Percentiles rank a stretch among this genome's conserved stretches.
These are phyloP conservation scores for Epinotia demarniana DNA, from an alignment of 2,888 invertebrate species.

Conservation along the genomic window DNA sequence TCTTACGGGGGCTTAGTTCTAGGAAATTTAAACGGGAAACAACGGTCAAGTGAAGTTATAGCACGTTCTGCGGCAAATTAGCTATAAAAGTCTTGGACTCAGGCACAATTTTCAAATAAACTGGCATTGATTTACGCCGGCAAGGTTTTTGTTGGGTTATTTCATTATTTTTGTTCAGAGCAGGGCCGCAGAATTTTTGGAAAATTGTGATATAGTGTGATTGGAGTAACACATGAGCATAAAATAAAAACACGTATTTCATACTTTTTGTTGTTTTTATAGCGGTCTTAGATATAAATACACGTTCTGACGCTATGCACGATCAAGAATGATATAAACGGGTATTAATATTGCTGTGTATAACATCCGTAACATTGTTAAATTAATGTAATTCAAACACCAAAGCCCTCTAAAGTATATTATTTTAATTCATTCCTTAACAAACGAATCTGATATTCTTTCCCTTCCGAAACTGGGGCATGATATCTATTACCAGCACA, in stretches of 20 bases:
- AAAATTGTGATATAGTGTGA: no score
- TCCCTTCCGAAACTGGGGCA: not conserved
- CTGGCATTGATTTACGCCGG: not conserved
- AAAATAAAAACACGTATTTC: no score
- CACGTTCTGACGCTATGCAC: no score
- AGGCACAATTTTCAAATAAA: not conserved
- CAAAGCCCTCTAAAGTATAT: not conserved
- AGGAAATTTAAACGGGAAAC: slow-evolving; percentile 1
- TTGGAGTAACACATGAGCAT: no score
- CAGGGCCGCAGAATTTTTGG: no score
- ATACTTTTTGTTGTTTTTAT: no score
- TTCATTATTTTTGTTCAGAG: no score
- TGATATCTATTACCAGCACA: slow-evolving; percentile 4
- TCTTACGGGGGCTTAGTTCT: slow-evolving; percentile 4
- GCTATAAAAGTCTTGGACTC: not conserved
- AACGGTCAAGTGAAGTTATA: not conserved
- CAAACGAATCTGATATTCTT: not conserved
- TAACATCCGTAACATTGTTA: not conserved
- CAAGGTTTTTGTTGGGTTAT: not conserved
- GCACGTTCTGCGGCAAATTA: not conserved
- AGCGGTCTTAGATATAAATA: no score
- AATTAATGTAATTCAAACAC: not conserved
- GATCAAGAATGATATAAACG: no score
- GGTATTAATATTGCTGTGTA: no score
- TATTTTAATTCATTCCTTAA: slow-evolving; percentile 2